Base-by-base conservation (phyloP, 1,140 invertebrate genomes). In the Bicyclus anynana region DNA sequence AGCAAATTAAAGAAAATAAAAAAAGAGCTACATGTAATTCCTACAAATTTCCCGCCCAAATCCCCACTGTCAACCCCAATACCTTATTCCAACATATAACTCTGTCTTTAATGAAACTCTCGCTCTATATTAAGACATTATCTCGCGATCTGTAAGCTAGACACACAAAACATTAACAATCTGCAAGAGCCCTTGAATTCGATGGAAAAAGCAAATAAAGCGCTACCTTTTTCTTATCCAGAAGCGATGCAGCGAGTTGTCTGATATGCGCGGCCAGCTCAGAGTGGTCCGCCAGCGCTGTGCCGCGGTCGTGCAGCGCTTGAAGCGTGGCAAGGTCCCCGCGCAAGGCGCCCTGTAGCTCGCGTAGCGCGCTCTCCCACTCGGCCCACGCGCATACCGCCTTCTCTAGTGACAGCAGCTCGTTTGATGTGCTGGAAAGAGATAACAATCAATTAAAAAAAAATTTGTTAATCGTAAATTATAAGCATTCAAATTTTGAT, bases 331-430 rank as follows among this genome's bases (percentile, higher is more conserved):
- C 84, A n/a, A 89, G 77, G 59, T 92, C 91, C 1, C 87, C 82
- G 5, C 88, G 72, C 4, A 91, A 60, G 0, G 89, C 90, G 0
- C 83, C 84, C 58, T 89, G 83, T 20, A 92, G 74, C 51, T 90
- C 90, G 0, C 86, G 75, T 17, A 91, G 72, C 3, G 90, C 89
- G 7, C 77, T 74, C 54, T 92, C 91, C 84, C 91, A 91, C 50
- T 90, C 87, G 2, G 84, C 81, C 90, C 91, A 91, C 7, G 89
- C 84, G 35, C 75, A 78, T 1, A 89, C 70, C 7, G 84, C 85
- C 52, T 87, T 85, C 62, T 90, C 89, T 44, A 90, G 53, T 2
- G 84, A 86, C 5, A 87, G 69, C 13, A 90, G 74, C 62, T 90
- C 89, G 50, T 78, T 81, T 53, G 81, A 86, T 33, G 89, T 90